Evolutionary conservation across 2,113 vertebrate species (phyloP).

Genomic region (Xiphias gladius): DNA sequence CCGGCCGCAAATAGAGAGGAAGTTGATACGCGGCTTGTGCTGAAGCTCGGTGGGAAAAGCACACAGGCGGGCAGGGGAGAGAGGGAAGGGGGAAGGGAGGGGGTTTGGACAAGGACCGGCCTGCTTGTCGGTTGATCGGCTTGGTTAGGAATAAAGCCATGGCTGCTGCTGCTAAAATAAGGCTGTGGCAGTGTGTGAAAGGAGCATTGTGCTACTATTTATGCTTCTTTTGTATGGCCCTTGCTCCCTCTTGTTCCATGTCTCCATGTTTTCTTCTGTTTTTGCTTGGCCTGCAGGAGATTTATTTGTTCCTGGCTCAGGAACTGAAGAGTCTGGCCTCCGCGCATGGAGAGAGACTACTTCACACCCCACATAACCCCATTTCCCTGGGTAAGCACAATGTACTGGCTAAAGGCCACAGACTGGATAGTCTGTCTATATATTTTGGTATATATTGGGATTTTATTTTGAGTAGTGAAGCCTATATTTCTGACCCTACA

Average conservation of each 20-base stretch:
- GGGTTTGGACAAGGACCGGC: conserved; percentile 1
- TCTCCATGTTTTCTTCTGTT: conserved; percentile 46
- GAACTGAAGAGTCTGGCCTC: conserved; percentile 92
- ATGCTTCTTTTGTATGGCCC: conserved; percentile 45
- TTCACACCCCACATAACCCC: conserved; percentile 94
- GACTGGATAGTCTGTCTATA: not conserved
- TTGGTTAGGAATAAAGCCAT: conserved; percentile 65
- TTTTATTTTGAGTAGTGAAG: not conserved
- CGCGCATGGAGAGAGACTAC: conserved; percentile 89
- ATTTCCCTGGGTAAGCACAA: conserved; percentile 92
- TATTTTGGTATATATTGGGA: not conserved
- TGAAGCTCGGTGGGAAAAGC: not conserved
- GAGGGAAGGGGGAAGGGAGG: not conserved
- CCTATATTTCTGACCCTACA: not conserved
- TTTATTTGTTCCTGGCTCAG: conserved; percentile 90
- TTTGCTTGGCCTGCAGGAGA: conserved; percentile 88
- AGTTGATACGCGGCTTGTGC: not conserved
- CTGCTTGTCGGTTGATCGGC: conserved; percentile 50
- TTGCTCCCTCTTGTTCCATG: conserved; percentile 16
- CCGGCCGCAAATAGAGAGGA: not conserved
- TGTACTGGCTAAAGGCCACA: not conserved
- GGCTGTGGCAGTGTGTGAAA: conserved; percentile 37
- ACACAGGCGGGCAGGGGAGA: not conserved
- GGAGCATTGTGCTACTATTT: conserved; percentile 64
- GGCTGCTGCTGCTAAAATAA: conserved; percentile 57